Evolutionary conservation across 2,888 invertebrate species (phyloP).

Genomic region (Andrena dorsata): DNA sequence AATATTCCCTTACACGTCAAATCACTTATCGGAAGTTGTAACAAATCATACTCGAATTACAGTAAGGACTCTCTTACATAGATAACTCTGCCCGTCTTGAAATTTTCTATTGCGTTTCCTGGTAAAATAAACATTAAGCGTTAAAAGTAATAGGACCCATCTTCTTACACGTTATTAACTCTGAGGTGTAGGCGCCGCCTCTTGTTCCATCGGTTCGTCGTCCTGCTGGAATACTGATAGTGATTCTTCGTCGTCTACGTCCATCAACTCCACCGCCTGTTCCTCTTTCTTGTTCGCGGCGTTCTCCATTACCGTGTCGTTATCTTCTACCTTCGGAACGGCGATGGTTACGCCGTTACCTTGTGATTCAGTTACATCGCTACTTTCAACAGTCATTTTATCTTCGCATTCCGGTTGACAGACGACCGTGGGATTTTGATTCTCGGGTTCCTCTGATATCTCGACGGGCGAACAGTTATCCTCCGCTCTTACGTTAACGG

Average conservation of each 20-base stretch:
- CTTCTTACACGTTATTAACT: slow-evolving; percentile 77
- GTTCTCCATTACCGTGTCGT: slow-evolving; percentile 57
- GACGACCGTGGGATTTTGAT: slow-evolving; percentile 1
- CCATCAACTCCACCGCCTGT: slow-evolving; percentile 79
- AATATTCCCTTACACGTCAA: slow-evolving; percentile 31
- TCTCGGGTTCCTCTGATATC: slow-evolving; percentile 61
- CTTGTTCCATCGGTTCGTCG: slow-evolving; percentile 84
- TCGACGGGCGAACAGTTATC: slow-evolving; percentile 69
- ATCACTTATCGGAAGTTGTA: slow-evolving; percentile 26
- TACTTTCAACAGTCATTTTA: slow-evolving; percentile 44
- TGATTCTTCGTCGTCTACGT: slow-evolving; percentile 79
- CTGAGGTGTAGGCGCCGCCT: slow-evolving; percentile 77
- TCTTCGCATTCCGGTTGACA: slow-evolving; percentile 39
- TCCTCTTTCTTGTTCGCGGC: slow-evolving; percentile 53
- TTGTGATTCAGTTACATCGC: slow-evolving; percentile 35
- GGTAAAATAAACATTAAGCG: slow-evolving; percentile 56
- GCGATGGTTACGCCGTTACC: slow-evolving; percentile 43
- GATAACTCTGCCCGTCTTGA: slow-evolving; percentile 36
- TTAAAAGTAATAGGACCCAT: slow-evolving; percentile 44
- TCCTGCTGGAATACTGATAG: slow-evolving; percentile 74
- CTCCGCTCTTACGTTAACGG: slow-evolving; percentile 57
- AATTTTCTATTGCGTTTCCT: slow-evolving; percentile 35
- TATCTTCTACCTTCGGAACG: slow-evolving; percentile 54
- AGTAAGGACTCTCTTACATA: slow-evolving; percentile 38
- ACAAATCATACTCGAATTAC: slow-evolving; percentile 49